phyloP scores from a whole-genome alignment of 2,888 invertebrate species.

The Anagyrus pseudococci region DNA sequence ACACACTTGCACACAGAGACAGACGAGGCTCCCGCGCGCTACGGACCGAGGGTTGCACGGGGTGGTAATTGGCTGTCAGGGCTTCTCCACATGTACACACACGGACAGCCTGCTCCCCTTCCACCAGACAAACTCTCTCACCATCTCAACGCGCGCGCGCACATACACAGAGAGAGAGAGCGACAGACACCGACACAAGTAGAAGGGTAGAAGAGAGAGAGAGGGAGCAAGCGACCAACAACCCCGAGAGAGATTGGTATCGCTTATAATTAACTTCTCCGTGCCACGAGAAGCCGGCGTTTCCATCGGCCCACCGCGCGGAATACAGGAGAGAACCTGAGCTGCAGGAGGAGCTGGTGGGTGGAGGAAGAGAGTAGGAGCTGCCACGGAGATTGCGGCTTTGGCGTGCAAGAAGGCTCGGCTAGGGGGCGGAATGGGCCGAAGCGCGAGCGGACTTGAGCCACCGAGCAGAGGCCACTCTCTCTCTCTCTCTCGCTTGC shows the following conservation, averaged over 20 bases:
- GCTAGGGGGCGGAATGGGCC: too few species aligned
- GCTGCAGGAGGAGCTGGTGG: not conserved
- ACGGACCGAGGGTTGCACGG: conserved; percentile 54
- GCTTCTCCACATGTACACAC: conserved; percentile 60
- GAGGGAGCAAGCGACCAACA: conserved; percentile 52
- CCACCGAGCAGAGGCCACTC: too few species aligned
- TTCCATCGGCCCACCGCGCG: conserved; percentile 51
- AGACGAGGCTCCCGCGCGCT: too few species aligned
- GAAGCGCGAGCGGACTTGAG: too few species aligned
- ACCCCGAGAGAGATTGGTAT: conserved; percentile 62
- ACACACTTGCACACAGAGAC: too few species aligned
- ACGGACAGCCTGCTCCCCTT: conserved; percentile 44
- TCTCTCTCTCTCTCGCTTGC: too few species aligned
- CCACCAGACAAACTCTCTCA: conserved; percentile 43
- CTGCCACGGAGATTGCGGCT: conserved; percentile 14
- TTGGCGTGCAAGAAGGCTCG: too few species aligned
- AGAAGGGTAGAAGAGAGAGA: conserved; percentile 42
- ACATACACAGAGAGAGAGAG: too few species aligned
- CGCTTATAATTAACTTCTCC: conserved; percentile 63
- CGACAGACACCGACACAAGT: too few species aligned
- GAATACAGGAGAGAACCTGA: not conserved
- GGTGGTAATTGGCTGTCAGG: conserved; percentile 63
- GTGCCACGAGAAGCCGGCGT: conserved; percentile 59
- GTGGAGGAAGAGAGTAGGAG: not conserved
- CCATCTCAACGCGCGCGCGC: too few species aligned